Percentiles rank a stretch among this genome's conserved stretches.
Evolutionary conservation across 2,797 vertebrate species (phyloP).

Genomic region (Ammospiza maritima): DNA sequence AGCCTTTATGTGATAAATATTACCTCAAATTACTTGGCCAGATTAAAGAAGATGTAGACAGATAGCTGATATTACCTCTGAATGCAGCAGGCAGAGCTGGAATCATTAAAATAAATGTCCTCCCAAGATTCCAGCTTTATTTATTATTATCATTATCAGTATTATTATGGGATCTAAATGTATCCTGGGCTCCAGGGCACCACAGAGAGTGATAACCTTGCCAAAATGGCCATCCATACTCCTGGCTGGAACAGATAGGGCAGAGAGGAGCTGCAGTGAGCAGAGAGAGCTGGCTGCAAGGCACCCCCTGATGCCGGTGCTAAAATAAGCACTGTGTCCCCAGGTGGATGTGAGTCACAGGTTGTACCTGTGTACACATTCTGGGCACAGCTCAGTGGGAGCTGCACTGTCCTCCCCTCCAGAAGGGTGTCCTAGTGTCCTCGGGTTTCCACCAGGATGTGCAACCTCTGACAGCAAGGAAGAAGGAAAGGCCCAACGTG

Average conservation of each 20-base stretch:
- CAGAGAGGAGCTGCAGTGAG: not conserved
- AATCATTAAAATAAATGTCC: conserved; percentile 68
- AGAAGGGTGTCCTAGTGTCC: not conserved
- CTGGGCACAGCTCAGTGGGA: not conserved
- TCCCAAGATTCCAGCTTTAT: conserved; percentile 61
- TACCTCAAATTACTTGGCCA: conserved; percentile 56
- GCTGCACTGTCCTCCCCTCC: not conserved
- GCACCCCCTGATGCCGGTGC: not conserved
- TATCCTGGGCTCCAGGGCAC: conserved; percentile 49
- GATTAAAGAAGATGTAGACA: conserved; percentile 63
- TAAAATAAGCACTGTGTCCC: not conserved
- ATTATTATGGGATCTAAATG: conserved; percentile 53
- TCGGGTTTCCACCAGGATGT: not conserved
- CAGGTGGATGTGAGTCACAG: not conserved
- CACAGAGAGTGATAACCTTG: conserved; percentile 48
- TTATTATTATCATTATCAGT: conserved; percentile 60
- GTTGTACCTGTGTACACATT: not conserved
- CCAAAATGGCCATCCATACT: conserved; percentile 39
- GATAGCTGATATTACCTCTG: conserved; percentile 50
- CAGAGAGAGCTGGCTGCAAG: not conserved
- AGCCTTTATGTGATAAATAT: conserved; percentile 54
- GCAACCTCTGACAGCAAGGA: not conserved
- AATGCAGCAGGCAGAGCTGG: conserved; percentile 32
- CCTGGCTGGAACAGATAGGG: not conserved
- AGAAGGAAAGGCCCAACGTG: rapidly evolving